These are phyloP conservation scores for Astreopora myriophthalma DNA, from an alignment of 64 coral and sea anemone species.

Conservation along the genomic window DNA sequence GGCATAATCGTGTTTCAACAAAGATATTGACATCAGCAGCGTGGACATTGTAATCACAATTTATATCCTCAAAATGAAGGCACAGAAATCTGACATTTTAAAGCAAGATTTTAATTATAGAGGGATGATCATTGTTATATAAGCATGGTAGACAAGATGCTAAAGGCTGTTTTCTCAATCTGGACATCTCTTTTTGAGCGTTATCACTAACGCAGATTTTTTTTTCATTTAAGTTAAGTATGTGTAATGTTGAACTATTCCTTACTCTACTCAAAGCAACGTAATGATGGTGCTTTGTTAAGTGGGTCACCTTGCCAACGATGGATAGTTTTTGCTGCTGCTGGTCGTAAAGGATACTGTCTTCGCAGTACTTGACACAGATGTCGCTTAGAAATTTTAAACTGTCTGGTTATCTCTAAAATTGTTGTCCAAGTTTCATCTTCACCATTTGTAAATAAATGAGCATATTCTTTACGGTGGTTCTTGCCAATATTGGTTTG, in stretches of 20 bases:
- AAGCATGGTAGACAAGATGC: background rate
- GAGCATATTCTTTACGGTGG: slow-evolving; percentile 8
- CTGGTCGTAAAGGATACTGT: slow-evolving; percentile 46
- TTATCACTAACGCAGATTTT: slow-evolving; percentile 34
- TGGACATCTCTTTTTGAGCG: slow-evolving; percentile 16
- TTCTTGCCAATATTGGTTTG: background rate
- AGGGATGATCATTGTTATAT: background rate
- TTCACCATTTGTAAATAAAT: background rate
- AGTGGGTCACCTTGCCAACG: slow-evolving; percentile 36
- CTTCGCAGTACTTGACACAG: slow-evolving; percentile 9
- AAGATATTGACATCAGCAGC: too few species aligned
- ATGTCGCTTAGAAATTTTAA: slow-evolving; percentile 18
- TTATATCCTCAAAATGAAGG: slow-evolving; percentile 12
- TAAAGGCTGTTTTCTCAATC: background rate
- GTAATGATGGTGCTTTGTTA: slow-evolving; percentile 11
- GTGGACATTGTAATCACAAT: slow-evolving; percentile 16
- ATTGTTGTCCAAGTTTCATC: slow-evolving; percentile 10
- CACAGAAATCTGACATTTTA: background rate
- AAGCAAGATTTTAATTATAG: background rate
- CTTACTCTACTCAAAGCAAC: background rate
- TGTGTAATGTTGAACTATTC: slow-evolving; percentile 21
- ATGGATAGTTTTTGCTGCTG: slow-evolving; percentile 40
- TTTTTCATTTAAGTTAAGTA: slow-evolving; percentile 44
- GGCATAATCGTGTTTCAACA: too few species aligned
- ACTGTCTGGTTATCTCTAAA: slow-evolving; percentile 52